Evolutionary conservation across 2,797 vertebrate species (phyloP).

Genomic region (Todus mexicanus): DNA sequence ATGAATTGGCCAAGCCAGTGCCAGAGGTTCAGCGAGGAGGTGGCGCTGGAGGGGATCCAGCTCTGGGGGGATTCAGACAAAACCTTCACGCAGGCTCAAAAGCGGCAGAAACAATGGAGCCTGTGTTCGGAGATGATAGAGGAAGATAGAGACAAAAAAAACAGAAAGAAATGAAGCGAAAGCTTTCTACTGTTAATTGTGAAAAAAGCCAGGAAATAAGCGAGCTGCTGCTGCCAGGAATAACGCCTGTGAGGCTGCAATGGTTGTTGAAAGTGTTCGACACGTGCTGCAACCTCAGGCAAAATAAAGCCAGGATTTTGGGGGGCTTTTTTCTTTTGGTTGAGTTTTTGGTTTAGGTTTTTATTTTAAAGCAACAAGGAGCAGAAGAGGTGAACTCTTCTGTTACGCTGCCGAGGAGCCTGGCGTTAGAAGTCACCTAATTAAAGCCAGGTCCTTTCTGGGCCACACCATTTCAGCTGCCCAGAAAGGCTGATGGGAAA

Average conservation of each 20-base stretch:
- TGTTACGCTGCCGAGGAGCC: not conserved
- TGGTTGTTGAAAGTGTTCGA: not conserved
- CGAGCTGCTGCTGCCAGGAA: slow-evolving; percentile 26
- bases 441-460: slow-evolving; percentile 37
- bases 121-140: slow-evolving; percentile 5
- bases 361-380: not conserved
- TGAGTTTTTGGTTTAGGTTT: not conserved
- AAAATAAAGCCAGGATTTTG: not conserved
- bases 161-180: not conserved
- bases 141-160: slow-evolving; percentile 1
- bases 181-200: slow-evolving; percentile 37
- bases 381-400: not conserved
- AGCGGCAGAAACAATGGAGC: not conserved
- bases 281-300: not conserved
- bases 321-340: not conserved
- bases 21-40: not conserved
- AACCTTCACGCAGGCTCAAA: not conserved
- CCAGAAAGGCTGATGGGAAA: slow-evolving; percentile 13
- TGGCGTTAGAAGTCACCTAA: not conserved
- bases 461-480: not conserved
- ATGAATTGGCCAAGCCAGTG: not conserved
- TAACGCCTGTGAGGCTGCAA: not conserved
- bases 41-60: slow-evolving; percentile 6
- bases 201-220: slow-evolving; percentile 52
- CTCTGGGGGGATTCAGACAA: not conserved